phyloP scores from a whole-genome alignment of 2,888 invertebrate genomes.

The Cryptocephalus moraei region DNA sequence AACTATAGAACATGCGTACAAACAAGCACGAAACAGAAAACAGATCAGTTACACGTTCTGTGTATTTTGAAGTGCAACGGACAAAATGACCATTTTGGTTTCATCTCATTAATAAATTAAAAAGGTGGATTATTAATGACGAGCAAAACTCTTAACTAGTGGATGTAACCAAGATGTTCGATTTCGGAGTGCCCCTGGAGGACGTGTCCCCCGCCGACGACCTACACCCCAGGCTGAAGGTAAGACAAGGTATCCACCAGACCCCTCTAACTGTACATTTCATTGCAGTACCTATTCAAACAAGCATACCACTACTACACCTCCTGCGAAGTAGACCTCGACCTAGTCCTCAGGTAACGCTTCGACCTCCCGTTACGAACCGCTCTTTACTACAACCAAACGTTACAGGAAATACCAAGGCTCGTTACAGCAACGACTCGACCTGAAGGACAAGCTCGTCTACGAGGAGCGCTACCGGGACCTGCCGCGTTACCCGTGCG shows the following conservation, averaged over 20 bases:
- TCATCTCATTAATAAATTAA: too few relatives aligned
- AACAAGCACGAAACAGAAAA: too few relatives aligned
- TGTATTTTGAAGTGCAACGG: too few relatives aligned
- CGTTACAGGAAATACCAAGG: slow-evolving; percentile 9
- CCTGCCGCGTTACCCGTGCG: slow-evolving; percentile 8
- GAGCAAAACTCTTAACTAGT: too few relatives aligned
- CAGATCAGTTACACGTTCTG: too few relatives aligned
- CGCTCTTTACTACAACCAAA: neutral
- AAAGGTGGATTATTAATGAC: too few relatives aligned
- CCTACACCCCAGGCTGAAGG: slow-evolving; percentile 20
- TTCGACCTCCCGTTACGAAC: too few relatives aligned
- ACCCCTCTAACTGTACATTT: neutral
- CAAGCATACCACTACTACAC: slow-evolving; percentile 10
- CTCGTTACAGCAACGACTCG: slow-evolving; percentile 11
- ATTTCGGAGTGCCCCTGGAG: slow-evolving; percentile 23
- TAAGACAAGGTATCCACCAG: slow-evolving; percentile 2
- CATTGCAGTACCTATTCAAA: slow-evolving; percentile 16
- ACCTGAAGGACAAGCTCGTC: slow-evolving; percentile 18
- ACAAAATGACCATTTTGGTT: too few relatives aligned
- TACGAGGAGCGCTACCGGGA: slow-evolving; percentile 7
- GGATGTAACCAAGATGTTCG: slow-evolving; percentile 8
- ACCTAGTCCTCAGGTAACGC: slow-evolving; percentile 12
- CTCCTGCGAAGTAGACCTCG: slow-evolving; percentile 5
- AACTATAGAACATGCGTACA: too few relatives aligned
- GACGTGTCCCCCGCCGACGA: slow-evolving; percentile 20